phyloP scores from a whole-genome alignment of 2,113 vertebrate genomes.

The Podocnemis expansa region DNA sequence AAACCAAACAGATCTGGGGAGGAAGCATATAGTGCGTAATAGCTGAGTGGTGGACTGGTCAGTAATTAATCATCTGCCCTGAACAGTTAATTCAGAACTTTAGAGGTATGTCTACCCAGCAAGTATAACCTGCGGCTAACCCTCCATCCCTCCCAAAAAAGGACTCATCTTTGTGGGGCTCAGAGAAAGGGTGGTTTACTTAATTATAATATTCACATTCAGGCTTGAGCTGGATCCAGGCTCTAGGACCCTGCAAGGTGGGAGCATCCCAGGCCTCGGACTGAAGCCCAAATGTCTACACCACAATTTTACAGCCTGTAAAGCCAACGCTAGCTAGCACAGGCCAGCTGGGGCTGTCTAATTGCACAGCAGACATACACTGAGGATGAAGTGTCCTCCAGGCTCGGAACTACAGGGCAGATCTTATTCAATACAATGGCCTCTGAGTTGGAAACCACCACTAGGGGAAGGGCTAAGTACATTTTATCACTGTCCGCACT shows the following conservation, averaged over 20 bases:
- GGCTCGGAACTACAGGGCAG: conserved; percentile 12
- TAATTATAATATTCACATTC: background rate
- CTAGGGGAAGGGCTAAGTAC: background rate
- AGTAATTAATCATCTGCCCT: conserved; percentile 8
- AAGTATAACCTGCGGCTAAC: background rate
- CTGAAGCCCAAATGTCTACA: background rate
- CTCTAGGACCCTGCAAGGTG: background rate
- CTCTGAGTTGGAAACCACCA: background rate
- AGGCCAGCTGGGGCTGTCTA: background rate
- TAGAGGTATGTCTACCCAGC: background rate
- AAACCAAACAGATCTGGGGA: background rate
- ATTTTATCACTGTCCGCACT: background rate
- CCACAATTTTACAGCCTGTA: background rate
- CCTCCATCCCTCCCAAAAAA: too few relatives aligned
- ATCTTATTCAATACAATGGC: background rate
- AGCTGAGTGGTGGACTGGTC: background rate
- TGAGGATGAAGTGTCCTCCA: conserved; percentile 2
- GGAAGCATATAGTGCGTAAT: background rate
- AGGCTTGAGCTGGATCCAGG: background rate
- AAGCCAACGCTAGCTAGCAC: background rate
- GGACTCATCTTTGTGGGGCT: background rate
- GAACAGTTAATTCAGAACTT: background rate
- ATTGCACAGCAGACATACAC: background rate
- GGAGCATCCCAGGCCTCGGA: background rate
- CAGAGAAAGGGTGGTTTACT: background rate